Percentiles rank a stretch among this genome's conserved stretches.
Evolutionary conservation across 2,797 vertebrate genomes (phyloP).

Genomic region (Nyctibius grandis): DNA sequence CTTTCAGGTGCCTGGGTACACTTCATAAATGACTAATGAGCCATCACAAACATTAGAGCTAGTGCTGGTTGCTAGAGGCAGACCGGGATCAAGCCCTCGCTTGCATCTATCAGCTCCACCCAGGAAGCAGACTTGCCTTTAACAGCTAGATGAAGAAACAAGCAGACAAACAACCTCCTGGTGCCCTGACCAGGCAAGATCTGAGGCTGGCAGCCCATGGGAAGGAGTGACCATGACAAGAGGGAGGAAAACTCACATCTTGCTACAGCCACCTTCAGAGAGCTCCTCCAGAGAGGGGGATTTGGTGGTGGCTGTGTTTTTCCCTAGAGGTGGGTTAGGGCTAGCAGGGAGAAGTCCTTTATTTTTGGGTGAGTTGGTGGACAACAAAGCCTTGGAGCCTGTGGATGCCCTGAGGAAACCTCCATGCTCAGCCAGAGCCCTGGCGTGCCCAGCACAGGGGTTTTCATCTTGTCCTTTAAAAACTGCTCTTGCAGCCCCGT

Average conservation of each 20-base stretch:
- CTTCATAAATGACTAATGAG: slow-evolving; percentile 12
- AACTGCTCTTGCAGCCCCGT: neutral
- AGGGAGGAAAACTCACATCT: neutral
- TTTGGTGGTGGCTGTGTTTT: neutral
- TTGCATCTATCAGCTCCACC: neutral
- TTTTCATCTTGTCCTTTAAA: neutral
- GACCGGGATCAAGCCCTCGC: neutral
- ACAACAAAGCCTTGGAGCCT: neutral
- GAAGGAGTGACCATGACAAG: neutral
- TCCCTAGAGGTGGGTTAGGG: neutral
- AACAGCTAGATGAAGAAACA: neutral
- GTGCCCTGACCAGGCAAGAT: neutral
- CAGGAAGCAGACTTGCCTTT: neutral
- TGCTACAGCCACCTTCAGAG: neutral
- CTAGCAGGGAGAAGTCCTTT: neutral
- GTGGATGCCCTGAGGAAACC: neutral
- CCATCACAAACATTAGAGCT: neutral
- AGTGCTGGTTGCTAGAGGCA: neutral
- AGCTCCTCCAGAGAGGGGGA: neutral
- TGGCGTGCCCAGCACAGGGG: accelerated
- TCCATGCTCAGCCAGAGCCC: neutral
- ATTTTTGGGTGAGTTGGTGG: neutral
- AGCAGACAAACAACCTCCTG: neutral
- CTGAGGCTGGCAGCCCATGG: neutral
- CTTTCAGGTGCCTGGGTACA: neutral